Evolutionary conservation across 2,797 vertebrate genomes (phyloP).

Genomic region (Etheostoma perlongum): DNA sequence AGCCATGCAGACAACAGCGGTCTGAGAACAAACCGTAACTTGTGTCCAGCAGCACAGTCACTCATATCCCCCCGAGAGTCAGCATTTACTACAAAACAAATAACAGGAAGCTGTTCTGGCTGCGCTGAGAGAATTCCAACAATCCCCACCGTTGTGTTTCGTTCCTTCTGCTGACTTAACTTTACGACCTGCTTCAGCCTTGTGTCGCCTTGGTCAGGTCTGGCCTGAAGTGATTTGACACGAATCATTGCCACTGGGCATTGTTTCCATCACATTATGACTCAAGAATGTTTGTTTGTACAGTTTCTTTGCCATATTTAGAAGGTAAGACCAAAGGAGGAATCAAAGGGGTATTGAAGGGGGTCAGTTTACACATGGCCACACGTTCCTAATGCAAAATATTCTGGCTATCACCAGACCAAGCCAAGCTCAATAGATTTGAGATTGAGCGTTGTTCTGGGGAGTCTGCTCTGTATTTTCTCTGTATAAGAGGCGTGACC

Average conservation of each 20-base stretch:
- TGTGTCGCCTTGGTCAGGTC: constrained; percentile 51
- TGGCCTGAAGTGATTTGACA: constrained; percentile 53
- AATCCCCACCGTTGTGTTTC: constrained; percentile 73
- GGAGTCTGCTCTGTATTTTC: no score
- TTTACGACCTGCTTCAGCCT: constrained; percentile 67
- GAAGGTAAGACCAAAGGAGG: constrained; percentile 37
- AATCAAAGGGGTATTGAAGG: neutral
- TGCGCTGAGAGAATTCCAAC: constrained; percentile 66
- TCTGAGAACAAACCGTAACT: constrained; percentile 60
- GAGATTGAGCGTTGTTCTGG: no score
- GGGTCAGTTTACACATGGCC: neutral
- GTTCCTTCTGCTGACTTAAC: constrained; percentile 69
- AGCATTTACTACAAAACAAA: constrained; percentile 83
- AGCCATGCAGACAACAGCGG: constrained; percentile 26
- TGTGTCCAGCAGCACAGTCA: constrained; percentile 57
- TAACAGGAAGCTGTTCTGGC: constrained; percentile 80
- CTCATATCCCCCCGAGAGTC: constrained; percentile 61
- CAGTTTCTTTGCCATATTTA: constrained; percentile 36
- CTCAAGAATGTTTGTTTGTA: constrained; percentile 47
- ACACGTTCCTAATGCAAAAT: constrained; percentile 18
- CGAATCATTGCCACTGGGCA: constrained; percentile 35
- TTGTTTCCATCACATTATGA: constrained; percentile 63
- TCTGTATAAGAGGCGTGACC: no score
- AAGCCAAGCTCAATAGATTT: no score
- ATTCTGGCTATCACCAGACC: no score